A percentile compares a stretch with the other conserved stretches of the same genome.
These are phyloP conservation scores for Tamandua tetradactyla DNA, from an alignment of 2,797 vertebrate species.

Conservation along the genomic window DNA sequence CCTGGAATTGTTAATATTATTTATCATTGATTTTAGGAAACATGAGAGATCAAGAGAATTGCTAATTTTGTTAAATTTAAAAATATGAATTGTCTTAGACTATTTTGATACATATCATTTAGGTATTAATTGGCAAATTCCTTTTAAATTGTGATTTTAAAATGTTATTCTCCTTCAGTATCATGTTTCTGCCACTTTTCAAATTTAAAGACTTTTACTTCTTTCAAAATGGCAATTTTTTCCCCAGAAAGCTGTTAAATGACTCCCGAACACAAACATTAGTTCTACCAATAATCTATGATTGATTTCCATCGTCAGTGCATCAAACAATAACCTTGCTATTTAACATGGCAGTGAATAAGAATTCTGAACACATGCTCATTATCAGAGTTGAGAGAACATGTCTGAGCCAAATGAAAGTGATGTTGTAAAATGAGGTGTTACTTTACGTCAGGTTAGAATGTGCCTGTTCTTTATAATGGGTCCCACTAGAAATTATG, in stretches of 20 bases:
- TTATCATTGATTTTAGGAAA: neutral
- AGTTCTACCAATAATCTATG: constrained; percentile 12
- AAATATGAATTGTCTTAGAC: neutral
- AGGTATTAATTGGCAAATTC: neutral
- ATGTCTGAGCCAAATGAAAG: neutral
- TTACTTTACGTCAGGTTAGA: neutral
- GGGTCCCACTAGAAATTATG: neutral
- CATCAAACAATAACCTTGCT: constrained; percentile 48
- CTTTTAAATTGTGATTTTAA: neutral
- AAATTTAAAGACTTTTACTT: neutral
- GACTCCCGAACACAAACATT: neutral
- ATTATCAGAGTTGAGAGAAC: neutral
- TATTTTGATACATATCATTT: neutral
- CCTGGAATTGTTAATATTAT: neutral
- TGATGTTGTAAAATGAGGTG: neutral
- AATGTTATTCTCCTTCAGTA: neutral
- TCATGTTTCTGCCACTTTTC: neutral
- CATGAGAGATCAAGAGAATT: neutral
- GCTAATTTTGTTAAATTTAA: neutral
- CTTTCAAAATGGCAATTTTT: neutral
- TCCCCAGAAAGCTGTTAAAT: neutral
- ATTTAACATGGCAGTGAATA: constrained; percentile 51
- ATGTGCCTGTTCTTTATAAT: neutral
- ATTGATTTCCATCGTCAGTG: constrained; percentile 51
- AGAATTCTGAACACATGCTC: neutral